phyloP scores from a whole-genome alignment of 2,797 vertebrate genomes.

The Neopelma chrysocephalum region DNA sequence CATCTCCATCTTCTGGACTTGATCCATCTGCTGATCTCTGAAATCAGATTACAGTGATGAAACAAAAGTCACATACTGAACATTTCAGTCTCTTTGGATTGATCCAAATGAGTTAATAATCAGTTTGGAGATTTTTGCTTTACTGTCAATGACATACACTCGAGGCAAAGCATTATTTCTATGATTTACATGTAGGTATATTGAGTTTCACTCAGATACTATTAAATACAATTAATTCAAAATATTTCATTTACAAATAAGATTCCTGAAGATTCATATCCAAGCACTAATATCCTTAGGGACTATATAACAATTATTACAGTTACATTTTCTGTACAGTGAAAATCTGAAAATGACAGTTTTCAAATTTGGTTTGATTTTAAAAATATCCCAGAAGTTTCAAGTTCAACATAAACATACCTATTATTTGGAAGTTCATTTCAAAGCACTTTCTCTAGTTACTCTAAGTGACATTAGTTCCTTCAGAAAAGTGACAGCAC shows the following conservation, averaged over 20 bases:
- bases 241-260: background rate
- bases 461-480: background rate
- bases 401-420: background rate
- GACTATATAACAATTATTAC: background rate
- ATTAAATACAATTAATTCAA: background rate
- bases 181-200: background rate
- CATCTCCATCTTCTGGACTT: constrained; percentile 96
- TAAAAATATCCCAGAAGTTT: background rate
- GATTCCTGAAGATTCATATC: background rate
- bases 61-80: background rate
- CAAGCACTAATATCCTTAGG: background rate
- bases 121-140: background rate
- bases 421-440: background rate
- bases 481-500: background rate
- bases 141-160: background rate
- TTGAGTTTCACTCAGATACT: background rate
- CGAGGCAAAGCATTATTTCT: background rate
- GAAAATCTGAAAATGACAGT: background rate
- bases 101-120: background rate
- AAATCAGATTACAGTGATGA: constrained; percentile 60
- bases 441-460: background rate
- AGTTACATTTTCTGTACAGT: background rate
- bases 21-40: constrained; percentile 95
- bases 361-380: background rate
- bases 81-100: background rate